These are phyloP conservation scores for Artibeus jamaicensis DNA, from an alignment of 2,797 vertebrate genomes.

Conservation along the genomic window DNA sequence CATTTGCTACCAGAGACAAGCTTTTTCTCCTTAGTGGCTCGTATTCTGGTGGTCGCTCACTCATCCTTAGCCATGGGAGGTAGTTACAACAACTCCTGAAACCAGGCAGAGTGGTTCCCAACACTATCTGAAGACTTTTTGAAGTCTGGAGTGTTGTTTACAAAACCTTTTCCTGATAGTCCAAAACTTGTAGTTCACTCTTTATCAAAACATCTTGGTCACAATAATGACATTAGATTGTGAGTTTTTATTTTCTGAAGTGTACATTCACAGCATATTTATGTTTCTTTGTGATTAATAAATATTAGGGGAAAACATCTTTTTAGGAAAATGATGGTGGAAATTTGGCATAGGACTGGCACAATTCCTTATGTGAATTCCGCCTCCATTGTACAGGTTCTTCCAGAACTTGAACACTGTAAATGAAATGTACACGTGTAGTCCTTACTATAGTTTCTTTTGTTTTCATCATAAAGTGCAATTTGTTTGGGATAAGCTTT, in stretches of 20 bases:
- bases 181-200: slow-evolving; percentile 80
- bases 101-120: no score
- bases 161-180: slow-evolving; percentile 76
- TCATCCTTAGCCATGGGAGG: no score
- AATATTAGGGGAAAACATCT: slow-evolving; percentile 65
- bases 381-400: slow-evolving; percentile 73
- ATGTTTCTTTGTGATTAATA: slow-evolving; percentile 80
- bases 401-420: slow-evolving; percentile 70
- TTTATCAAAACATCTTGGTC: slow-evolving; percentile 85
- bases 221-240: slow-evolving; percentile 81
- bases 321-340: slow-evolving; percentile 78
- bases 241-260: slow-evolving; percentile 81
- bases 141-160: slow-evolving; percentile 99
- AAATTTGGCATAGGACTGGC: slow-evolving; percentile 76
- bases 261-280: slow-evolving; percentile 75
- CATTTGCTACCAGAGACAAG: no score
- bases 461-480: slow-evolving; percentile 56
- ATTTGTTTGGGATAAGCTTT: slow-evolving; percentile 53
- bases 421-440: slow-evolving; percentile 60
- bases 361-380: slow-evolving; percentile 69
- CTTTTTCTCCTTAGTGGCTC: no score
- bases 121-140: slow-evolving; percentile 97
- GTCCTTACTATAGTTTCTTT: slow-evolving; percentile 40
- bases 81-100: no score
- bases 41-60: no score